Conservation (phyloP, 2,113 vertebrate genomes). For the Epinephelus fuscoguttatus region DNA sequence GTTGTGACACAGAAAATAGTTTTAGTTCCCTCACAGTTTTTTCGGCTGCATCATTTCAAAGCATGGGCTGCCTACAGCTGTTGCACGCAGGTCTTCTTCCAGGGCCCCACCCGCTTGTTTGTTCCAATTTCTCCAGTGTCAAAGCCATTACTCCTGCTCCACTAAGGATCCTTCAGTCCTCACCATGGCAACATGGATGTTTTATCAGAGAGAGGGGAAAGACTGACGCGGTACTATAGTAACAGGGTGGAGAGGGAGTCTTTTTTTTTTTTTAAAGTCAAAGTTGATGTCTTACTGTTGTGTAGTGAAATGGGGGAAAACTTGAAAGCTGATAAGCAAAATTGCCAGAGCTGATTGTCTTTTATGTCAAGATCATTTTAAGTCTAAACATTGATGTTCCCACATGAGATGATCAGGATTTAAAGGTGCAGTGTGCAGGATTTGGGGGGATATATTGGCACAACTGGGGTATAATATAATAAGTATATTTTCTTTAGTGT, state of each 20-base stretch:
- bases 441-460: no score
- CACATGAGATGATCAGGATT: not conserved
- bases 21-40: not conserved
- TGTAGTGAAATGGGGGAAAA: slow-evolving; percentile 35
- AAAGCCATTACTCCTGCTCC: slow-evolving; percentile 56
- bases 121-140: slow-evolving; percentile 26
- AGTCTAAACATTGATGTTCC: not conserved
- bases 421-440: no score
- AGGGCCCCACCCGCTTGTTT: not conserved
- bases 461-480: no score
- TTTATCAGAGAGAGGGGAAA: slow-evolving; percentile 24
- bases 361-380: not conserved
- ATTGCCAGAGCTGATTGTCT: not conserved
- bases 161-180: slow-evolving; percentile 27
- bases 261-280: slow-evolving; percentile 11
- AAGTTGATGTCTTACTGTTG: slow-evolving; percentile 37
- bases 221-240: slow-evolving; percentile 43
- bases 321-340: slow-evolving; percentile 54
- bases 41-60: not conserved
- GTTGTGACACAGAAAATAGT: slow-evolving; percentile 40
- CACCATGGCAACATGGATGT: slow-evolving; percentile 48
- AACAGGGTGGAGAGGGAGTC: slow-evolving; percentile 18
- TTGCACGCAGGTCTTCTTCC: slow-evolving; percentile 13
- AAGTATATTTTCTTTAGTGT: no score
- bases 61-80: slow-evolving; percentile 21